phyloP scores from a whole-genome alignment of 2,113 vertebrate genomes.

The Parus major region DNA sequence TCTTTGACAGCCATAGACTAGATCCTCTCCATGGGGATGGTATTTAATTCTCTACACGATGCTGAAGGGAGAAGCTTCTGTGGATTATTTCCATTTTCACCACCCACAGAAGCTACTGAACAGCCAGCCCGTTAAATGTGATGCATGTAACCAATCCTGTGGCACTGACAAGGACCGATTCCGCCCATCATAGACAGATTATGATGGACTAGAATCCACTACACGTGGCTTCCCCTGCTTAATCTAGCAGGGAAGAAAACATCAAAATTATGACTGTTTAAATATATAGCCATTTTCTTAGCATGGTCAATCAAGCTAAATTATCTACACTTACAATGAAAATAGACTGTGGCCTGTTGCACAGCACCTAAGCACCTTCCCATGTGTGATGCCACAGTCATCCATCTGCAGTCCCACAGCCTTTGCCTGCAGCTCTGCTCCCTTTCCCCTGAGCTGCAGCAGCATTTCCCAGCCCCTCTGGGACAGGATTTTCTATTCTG shows the following conservation, averaged over 20 bases:
- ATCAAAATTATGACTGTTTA: constrained; percentile 24
- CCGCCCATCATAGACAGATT: background rate
- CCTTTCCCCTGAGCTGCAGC: background rate
- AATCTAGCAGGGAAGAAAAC: constrained; percentile 29
- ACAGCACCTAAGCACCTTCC: background rate
- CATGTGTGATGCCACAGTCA: background rate
- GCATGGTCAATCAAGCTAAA: constrained; percentile 11
- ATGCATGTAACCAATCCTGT: background rate
- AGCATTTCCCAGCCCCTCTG: background rate
- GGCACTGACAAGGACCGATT: background rate
- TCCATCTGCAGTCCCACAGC: background rate
- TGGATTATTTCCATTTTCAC: background rate
- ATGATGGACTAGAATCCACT: constrained; percentile 14
- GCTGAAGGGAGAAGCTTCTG: background rate
- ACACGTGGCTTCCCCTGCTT: background rate
- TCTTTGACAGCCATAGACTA: constrained; percentile 29
- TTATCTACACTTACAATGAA: background rate
- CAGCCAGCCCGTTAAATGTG: constrained; percentile 9
- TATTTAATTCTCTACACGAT: background rate
- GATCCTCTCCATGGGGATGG: background rate
- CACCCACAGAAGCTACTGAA: background rate
- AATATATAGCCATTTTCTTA: background rate
- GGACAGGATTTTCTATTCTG: background rate
- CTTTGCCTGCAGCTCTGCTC: background rate
- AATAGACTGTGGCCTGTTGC: background rate